Evolutionary conservation across 53 echinoderm and acorn worm species (phyloP), one percentile per base, ranked within the genome.

Genomic region (Arbacia lixula): DNA sequence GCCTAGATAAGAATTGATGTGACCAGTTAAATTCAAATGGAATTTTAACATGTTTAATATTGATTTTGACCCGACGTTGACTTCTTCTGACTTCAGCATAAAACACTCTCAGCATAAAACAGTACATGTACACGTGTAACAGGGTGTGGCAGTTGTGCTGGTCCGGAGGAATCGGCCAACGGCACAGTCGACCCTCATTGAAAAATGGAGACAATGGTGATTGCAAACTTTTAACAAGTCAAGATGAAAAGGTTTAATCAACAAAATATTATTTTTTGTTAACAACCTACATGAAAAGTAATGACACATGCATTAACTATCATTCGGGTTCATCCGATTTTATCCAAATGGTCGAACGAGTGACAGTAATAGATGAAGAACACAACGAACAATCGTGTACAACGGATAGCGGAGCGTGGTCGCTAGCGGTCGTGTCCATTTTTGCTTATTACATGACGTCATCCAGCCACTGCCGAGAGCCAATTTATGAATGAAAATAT

Each of bases 91-190:
- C n/a, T n/a, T n/a, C n/a, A n/a, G n/a, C n/a, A n/a, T n/a, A n/a
- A n/a, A n/a, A n/a, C n/a, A n/a, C n/a, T n/a, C n/a, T n/a, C 38
- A 40, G 69, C 69, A 68, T 68, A 68, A 68, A 40, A 68, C 38
- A 40, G 24, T 40, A 40, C 39, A 68, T 68, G 69, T 40, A 68
- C 39, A 17, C 43, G 43, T n/a, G 43, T 68, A 40, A 40, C 69
- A 68, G 69, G 38, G 60, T 60, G 60, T 60, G 60, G 60, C 60
- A 60, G 60, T 8, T 60, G n/a, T n/a, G n/a, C n/a, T n/a, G n/a
- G n/a, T n/a, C n/a, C n/a, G n/a, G n/a, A n/a, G 27, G 60, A 60
- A 4, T 60, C 24, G 60, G 60, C 60, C 60, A 60, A 60, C 60
- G 28, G 60, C 60, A 60, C 60, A 60, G 60, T 60, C 60, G 60